Evolutionary conservation across 2,113 vertebrate species (phyloP), one percentile per base, ranked within the genome.

Genomic region (Ceyx margarethae): DNA sequence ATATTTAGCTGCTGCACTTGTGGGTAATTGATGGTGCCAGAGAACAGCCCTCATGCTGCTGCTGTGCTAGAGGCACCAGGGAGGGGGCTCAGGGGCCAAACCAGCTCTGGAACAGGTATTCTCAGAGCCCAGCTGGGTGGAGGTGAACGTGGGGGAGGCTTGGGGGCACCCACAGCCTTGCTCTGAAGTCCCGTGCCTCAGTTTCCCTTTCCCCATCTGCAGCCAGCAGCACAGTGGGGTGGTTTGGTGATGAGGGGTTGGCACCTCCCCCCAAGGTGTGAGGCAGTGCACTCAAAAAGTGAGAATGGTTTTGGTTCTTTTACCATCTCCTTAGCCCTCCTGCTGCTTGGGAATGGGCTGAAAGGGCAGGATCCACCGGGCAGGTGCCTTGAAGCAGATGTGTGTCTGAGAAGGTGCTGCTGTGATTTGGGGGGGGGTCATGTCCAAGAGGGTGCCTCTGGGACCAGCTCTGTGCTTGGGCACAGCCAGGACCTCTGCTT

Each of bases 71-170:
- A 29, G 73, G 58, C 67, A 20, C 0, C 2, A 58, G 45, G 15
- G 26, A 28, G 35, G 61, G 16, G 51, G 50, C 23, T 74, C 16
- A 15, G 0, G 6, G 71, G 56, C 37, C 35, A 37, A 37, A 69
- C 13, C 6, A 81, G 35, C 46, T 87, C 68, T 50, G 37, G 31
- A 42, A 16, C 28, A 22, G 40, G 15, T 15, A 40, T 22, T 31
- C 0, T 1, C 15, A 31, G 37, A 51, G 7, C 8, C 4, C 0
- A 0, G 60, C 45, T 61, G 57, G 42, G 35, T 42, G 42, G 61
- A 61, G 28, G 2, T 53, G 48, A 28, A 43, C 0, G 2, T 21
- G 40, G 40, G 5, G 7, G 57, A 61, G 12, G 35, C 25, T 5
- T 75, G 29, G 28, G 21, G 11, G 5, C 25, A 66, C 31, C 17